Evolutionary conservation across 2,888 invertebrate genomes (phyloP).

Genomic region (Euproctis similis): DNA sequence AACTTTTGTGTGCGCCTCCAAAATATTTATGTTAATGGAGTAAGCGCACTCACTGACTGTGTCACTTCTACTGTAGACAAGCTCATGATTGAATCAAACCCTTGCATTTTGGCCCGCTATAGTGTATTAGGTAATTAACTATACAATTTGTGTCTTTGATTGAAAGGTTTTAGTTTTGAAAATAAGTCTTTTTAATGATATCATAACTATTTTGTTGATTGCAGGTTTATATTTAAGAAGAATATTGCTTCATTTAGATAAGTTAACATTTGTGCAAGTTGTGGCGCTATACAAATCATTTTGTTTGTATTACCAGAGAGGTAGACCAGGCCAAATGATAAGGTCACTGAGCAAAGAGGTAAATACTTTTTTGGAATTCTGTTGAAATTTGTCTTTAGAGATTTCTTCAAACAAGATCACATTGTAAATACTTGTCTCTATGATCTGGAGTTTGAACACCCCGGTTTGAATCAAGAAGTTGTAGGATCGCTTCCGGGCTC

Average conservation of each 20-base stretch:
- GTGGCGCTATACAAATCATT: conserved; percentile 83
- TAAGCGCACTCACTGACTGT: conserved; percentile 80
- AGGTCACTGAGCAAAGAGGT: conserved; percentile 70
- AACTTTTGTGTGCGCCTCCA: conserved; percentile 77
- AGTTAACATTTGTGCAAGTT: conserved; percentile 88
- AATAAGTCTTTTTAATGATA: too few relatives aligned
- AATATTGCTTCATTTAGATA: conserved; percentile 87
- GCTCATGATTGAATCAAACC: conserved; percentile 68
- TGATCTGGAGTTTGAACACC: too few relatives aligned
- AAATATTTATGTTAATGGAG: conserved; percentile 76
- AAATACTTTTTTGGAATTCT: too few relatives aligned
- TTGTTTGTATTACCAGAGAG: conserved; percentile 80
- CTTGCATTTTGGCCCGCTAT: conserved; percentile 76
- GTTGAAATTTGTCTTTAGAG: too few relatives aligned
- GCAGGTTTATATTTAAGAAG: conserved; percentile 87
- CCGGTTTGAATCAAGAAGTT: too few relatives aligned
- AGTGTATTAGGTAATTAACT: conserved; percentile 80
- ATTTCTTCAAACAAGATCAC: too few relatives aligned
- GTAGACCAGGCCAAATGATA: conserved; percentile 66
- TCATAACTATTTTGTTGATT: neutral
- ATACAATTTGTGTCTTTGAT: too few relatives aligned
- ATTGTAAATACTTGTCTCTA: too few relatives aligned
- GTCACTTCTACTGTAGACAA: conserved; percentile 77
- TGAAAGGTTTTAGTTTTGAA: too few relatives aligned
- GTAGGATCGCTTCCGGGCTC: too few relatives aligned